Evolutionary conservation across 2,113 vertebrate genomes (phyloP).

Genomic region (Hyla sarda): DNA sequence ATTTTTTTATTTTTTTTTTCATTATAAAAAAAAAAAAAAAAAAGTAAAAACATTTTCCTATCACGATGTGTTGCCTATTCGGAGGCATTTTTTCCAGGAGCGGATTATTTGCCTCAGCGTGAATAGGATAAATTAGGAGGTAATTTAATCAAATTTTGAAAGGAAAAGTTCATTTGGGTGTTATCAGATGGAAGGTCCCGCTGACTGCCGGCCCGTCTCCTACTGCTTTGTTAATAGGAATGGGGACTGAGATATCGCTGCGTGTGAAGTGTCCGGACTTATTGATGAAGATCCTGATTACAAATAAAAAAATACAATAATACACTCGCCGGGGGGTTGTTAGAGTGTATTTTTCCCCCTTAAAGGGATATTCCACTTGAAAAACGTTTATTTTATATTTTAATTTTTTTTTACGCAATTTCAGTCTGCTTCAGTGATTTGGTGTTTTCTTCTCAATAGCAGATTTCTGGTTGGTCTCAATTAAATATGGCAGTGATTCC

Average conservation of each 20-base stretch:
- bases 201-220: background rate
- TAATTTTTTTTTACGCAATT: too few relatives aligned
- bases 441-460: too few relatives aligned
- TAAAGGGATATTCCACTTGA: too few relatives aligned
- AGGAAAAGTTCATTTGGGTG: background rate
- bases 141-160: conserved; percentile 11
- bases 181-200: conserved; percentile 7
- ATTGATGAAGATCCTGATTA: background rate
- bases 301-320: background rate
- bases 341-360: too few relatives aligned
- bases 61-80: background rate
- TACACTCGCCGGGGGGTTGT: background rate
- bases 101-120: conserved; percentile 9
- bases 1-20: too few relatives aligned
- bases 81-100: background rate
- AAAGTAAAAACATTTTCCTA: too few relatives aligned
- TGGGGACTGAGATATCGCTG: background rate
- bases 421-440: too few relatives aligned
- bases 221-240: background rate
- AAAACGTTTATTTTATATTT: too few relatives aligned
- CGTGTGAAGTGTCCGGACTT: background rate
- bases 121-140: background rate
- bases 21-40: too few relatives aligned
- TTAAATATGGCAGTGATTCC: too few relatives aligned
- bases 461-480: too few relatives aligned